These are phyloP conservation scores for Stichodactyla helianthus DNA, from an alignment of 64 coral and sea anemone species.

Conservation along the genomic window DNA sequence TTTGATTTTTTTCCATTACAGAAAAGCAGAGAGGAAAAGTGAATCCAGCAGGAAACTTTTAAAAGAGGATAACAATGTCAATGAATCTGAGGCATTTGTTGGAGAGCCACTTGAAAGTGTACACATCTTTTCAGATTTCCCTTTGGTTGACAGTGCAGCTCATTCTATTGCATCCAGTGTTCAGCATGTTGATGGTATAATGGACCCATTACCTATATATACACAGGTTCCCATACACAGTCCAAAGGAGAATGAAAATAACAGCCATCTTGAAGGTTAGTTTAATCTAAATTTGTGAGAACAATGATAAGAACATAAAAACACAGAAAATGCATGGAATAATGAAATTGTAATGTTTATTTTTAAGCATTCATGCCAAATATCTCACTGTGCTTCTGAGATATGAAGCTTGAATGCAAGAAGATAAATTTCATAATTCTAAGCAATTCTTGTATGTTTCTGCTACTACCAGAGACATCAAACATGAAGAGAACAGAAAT, in stretches of 20 bases:
- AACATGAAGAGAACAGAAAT: too few species aligned
- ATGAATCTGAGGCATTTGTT: background rate
- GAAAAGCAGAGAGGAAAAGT: slow-evolving; percentile 12
- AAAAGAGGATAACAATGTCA: background rate
- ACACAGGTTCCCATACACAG: slow-evolving; percentile 1
- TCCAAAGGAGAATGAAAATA: background rate
- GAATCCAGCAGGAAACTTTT: slow-evolving; percentile 11
- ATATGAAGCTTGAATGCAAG: too few species aligned
- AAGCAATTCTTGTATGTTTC: too few species aligned
- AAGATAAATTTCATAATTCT: too few species aligned
- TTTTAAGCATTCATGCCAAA: too few species aligned
- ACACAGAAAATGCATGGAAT: too few species aligned
- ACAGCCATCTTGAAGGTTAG: background rate
- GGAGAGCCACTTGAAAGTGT: slow-evolving; percentile 14
- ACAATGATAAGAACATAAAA: too few species aligned
- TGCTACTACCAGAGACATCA: too few species aligned
- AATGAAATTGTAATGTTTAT: too few species aligned
- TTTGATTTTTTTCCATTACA: background rate
- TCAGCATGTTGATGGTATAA: slow-evolving; percentile 1
- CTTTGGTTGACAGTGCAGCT: background rate
- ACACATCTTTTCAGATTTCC: slow-evolving; percentile 40
- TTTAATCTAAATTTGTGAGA: background rate
- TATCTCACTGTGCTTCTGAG: too few species aligned
- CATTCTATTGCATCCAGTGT: slow-evolving; percentile 5
- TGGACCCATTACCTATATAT: slow-evolving; percentile 19